These are phyloP conservation scores for Dinocampus coccinellae DNA, from an alignment of 2,888 invertebrate genomes.

Conservation along the genomic window DNA sequence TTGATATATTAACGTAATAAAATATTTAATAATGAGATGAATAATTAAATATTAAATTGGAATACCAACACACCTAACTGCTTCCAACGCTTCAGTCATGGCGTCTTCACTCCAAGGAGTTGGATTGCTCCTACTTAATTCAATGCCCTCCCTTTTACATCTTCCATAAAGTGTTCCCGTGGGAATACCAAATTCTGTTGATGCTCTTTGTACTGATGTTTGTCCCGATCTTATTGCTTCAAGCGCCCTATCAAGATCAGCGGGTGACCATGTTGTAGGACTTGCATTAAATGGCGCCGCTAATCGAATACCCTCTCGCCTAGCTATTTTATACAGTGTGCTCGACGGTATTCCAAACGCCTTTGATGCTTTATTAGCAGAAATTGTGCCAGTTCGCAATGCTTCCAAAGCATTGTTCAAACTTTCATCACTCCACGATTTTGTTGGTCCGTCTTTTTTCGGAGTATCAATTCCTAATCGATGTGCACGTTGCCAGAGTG, in stretches of 20 bases:
- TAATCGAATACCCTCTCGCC: constrained; percentile 88
- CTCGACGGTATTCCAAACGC: constrained; percentile 92
- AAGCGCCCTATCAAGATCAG: constrained; percentile 85
- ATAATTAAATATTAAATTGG: constrained; percentile 32
- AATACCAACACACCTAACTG: constrained; percentile 78
- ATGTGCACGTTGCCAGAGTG: constrained; percentile 92
- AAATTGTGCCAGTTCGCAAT: constrained; percentile 85
- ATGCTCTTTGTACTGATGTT: constrained; percentile 87
- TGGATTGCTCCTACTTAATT: constrained; percentile 89
- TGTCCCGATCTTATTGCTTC: constrained; percentile 86
- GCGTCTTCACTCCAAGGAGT: constrained; percentile 95
- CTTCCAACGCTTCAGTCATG: constrained; percentile 91
- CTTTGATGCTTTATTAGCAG: constrained; percentile 92
- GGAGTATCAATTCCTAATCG: constrained; percentile 91
- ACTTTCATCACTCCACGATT: constrained; percentile 90
- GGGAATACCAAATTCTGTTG: constrained; percentile 88
- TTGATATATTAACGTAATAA: constrained; percentile 4
- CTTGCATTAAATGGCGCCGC: constrained; percentile 93
- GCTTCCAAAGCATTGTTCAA: constrained; percentile 86
- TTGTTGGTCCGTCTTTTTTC: constrained; percentile 88
- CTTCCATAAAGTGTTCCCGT: constrained; percentile 90
- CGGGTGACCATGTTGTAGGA: constrained; percentile 88
- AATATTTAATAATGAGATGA: neutral
- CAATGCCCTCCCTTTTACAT: constrained; percentile 91
- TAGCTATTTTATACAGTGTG: constrained; percentile 91